phyloP scores from a whole-genome alignment of 2,797 vertebrate species.

The Chaunax sp. region DNA sequence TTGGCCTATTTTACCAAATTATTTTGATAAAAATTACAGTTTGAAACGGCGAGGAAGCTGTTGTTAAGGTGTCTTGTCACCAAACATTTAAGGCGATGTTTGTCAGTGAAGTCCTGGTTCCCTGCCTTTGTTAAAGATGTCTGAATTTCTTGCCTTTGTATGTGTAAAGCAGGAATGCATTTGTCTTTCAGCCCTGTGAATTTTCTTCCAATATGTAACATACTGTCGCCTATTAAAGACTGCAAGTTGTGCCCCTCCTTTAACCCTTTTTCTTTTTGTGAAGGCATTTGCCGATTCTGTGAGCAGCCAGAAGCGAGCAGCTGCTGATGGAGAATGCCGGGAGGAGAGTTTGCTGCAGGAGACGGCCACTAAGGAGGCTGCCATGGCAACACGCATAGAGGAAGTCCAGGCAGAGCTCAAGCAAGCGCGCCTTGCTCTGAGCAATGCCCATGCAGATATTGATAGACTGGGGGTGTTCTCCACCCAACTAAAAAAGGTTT shows the following conservation, averaged over 20 bases:
- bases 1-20: no score
- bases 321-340: slow-evolving; percentile 87
- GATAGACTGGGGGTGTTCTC: slow-evolving; percentile 80
- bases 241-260: not conserved
- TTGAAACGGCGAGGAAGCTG: slow-evolving; percentile 8
- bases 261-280: slow-evolving; percentile 27
- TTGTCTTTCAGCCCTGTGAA: not conserved
- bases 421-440: slow-evolving; percentile 80
- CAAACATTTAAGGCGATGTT: slow-evolving; percentile 12
- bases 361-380: slow-evolving; percentile 88
- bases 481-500: slow-evolving; percentile 86
- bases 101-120: slow-evolving; percentile 20
- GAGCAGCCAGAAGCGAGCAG: slow-evolving; percentile 87
- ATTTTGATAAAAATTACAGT: not conserved
- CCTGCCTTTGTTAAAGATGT: slow-evolving; percentile 5
- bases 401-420: slow-evolving; percentile 86
- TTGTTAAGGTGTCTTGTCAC: slow-evolving; percentile 23
- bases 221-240: not conserved
- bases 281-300: slow-evolving; percentile 88
- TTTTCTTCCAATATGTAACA: not conserved
- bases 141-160: slow-evolving; percentile 6
- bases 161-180: not conserved
- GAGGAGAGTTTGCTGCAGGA: slow-evolving; percentile 88
- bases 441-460: slow-evolving; percentile 84
- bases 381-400: slow-evolving; percentile 83